Evolutionary conservation across 1,140 invertebrate genomes (phyloP).

Genomic region (Diabrotica undecimpunctata): DNA sequence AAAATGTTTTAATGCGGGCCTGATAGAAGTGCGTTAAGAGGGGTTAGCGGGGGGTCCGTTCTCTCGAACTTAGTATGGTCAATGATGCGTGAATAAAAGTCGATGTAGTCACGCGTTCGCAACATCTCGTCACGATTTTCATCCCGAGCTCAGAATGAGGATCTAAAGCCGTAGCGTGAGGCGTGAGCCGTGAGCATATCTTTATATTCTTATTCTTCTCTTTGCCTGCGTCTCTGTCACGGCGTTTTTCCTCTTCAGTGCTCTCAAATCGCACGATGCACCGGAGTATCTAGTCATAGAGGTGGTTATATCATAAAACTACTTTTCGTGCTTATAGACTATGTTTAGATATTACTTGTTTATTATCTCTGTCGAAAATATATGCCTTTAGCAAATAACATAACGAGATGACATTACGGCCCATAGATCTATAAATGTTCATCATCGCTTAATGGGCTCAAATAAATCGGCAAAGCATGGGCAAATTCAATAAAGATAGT

Average conservation of each 20-base stretch:
- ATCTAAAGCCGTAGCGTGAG: background rate
- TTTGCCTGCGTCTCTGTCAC: background rate
- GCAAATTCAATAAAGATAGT: no score
- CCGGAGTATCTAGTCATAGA: background rate
- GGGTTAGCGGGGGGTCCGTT: slow-evolving; percentile 1
- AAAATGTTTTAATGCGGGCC: no score
- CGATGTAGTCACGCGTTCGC: slow-evolving; percentile 25
- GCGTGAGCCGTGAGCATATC: background rate
- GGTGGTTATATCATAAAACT: background rate
- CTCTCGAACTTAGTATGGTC: slow-evolving; percentile 14
- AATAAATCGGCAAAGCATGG: no score
- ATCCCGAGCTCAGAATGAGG: background rate
- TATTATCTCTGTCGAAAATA: no score
- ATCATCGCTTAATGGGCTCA: no score
- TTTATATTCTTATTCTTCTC: background rate
- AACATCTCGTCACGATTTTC: slow-evolving; percentile 25
- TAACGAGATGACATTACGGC: no score
- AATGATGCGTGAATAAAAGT: slow-evolving; percentile 28
- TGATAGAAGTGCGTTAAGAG: background rate
- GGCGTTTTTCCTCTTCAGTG: slow-evolving; percentile 8
- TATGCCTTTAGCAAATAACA: no score
- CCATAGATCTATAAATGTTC: no score
- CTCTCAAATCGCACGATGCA: slow-evolving; percentile 22
- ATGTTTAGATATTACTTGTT: no score
- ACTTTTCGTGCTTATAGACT: no score